Evolutionary conservation across 2,888 invertebrate genomes (phyloP), one percentile per base, ranked within the genome.

Genomic region (Baronia brevicornis): DNA sequence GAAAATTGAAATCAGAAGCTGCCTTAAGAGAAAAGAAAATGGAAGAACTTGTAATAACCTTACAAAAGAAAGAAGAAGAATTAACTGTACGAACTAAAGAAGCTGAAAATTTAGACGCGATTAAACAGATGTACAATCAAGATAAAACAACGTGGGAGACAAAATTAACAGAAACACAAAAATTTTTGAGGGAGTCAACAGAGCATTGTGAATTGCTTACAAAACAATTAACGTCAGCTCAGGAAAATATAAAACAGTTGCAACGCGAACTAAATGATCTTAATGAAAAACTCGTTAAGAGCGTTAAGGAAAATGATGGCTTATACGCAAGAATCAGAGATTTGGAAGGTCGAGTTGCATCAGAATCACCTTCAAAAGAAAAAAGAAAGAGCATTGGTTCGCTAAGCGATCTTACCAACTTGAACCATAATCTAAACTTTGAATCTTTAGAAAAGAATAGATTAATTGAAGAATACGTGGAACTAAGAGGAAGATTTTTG

Each of bases 51-150:
- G 85, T 94, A 21, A 86, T 86, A 22, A 88, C 89, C n/a, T 75
- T 94, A 36, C 91, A 94, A 58, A 88, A 89, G 52, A 92, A 90
- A 39, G 93, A 94, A 60, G 89, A 90, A 46, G 91, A 94, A 68
- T 68, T 92, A 32, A 89, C 88, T 39, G 80, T 89, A 43, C 85
- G 90, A 58, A 88, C 91, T 14, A 88, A 89, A 56, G 92, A 92
- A 64, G 84, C 90, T 33, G 91, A 92, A 59, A 89, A 86, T 44
- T 63, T 88, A 39, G 87, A 88, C 44, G 77, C 87, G 17, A 79
- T 89, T 39, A 88, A 88, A 54, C 86, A 87, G 46, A 65, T 88
- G 45, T 89, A 87, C 40, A 85, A 71, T 43, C 84, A 87, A 51
- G 89, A 91, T 39, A 90, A 90, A 60, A 88, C 89, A 43, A 80